These are phyloP conservation scores for Enteromius unitaeniatus DNA, from an alignment of 2,797 vertebrate genomes.

Conservation along the genomic window DNA sequence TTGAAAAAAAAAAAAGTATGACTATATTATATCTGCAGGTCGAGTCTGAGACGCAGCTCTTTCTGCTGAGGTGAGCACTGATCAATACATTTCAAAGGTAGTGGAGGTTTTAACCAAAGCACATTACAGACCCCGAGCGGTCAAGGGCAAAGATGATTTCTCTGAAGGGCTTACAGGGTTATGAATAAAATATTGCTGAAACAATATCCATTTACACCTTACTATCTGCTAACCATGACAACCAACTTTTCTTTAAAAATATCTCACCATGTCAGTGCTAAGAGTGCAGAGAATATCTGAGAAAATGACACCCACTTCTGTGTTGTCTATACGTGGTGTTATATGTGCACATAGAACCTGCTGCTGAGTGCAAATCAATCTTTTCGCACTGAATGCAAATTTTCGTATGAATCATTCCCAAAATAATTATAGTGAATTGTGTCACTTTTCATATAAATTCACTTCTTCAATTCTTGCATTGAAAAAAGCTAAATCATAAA, in stretches of 20 bases:
- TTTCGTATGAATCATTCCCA: not conserved
- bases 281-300: not conserved
- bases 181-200: constrained; percentile 44
- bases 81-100: constrained; percentile 44
- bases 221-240: constrained; percentile 16
- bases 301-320: constrained; percentile 3
- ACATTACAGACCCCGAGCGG: constrained; percentile 12
- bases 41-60: not conserved
- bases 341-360: not conserved
- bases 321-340: not conserved
- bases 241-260: constrained; percentile 21
- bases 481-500: not conserved
- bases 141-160: constrained; percentile 39
- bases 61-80: constrained; percentile 12
- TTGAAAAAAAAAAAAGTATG: not conserved
- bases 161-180: constrained; percentile 10
- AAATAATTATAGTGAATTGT: not conserved
- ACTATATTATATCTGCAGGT: not conserved
- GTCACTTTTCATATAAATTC: not conserved
- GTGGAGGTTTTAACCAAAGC: constrained; percentile 19
- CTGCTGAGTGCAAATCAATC: not conserved
- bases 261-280: constrained; percentile 9
- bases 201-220: constrained; percentile 34
- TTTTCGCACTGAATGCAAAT: not conserved
- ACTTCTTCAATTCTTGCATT: too few relatives aligned